A percentile compares a stretch with the other conserved stretches of the same genome.
These are phyloP conservation scores for Epizoanthus scotinus DNA, from an alignment of 92 coral and sea anemone species.

Conservation along the genomic window DNA sequence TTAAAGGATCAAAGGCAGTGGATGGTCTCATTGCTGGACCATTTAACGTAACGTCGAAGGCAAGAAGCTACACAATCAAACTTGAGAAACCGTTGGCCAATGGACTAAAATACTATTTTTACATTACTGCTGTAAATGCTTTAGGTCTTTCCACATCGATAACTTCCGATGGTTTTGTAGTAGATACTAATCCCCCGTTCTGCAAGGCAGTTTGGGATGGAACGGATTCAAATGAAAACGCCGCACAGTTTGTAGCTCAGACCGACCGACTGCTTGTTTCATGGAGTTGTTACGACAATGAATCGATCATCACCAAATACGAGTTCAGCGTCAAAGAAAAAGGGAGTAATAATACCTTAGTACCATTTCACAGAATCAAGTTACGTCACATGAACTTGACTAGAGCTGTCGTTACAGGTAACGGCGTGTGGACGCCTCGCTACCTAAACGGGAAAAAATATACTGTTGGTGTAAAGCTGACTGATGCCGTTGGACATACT, in stretches of 20 bases:
- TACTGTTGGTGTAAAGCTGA: conserved; percentile 66
- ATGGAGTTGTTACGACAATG: conserved; percentile 80
- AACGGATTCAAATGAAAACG: conserved; percentile 40
- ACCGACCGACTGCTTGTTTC: conserved; percentile 60
- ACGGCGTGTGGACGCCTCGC: conserved; percentile 46
- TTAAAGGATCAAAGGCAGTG: neutral
- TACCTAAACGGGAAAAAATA: conserved; percentile 73
- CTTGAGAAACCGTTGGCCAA: conserved; percentile 41
- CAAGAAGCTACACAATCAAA: conserved; percentile 50
- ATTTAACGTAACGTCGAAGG: conserved; percentile 44
- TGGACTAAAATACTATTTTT: conserved; percentile 62
- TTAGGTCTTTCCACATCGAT: conserved; percentile 68
- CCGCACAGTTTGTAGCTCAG: conserved; percentile 58
- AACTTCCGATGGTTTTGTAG: conserved; percentile 75
- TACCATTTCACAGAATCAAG: conserved; percentile 76
- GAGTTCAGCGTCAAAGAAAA: conserved; percentile 80
- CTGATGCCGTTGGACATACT: conserved; percentile 65
- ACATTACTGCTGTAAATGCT: conserved; percentile 75
- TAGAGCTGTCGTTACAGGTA: conserved; percentile 69
- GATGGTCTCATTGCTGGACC: conserved; percentile 56
- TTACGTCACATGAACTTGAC: conserved; percentile 54
- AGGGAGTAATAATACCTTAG: conserved; percentile 40
- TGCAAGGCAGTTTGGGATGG: conserved; percentile 84
- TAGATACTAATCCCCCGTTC: conserved; percentile 83
- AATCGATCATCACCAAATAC: conserved; percentile 61